Evolutionary conservation across 2,113 vertebrate genomes (phyloP).

Genomic region (Lepus timidus): DNA sequence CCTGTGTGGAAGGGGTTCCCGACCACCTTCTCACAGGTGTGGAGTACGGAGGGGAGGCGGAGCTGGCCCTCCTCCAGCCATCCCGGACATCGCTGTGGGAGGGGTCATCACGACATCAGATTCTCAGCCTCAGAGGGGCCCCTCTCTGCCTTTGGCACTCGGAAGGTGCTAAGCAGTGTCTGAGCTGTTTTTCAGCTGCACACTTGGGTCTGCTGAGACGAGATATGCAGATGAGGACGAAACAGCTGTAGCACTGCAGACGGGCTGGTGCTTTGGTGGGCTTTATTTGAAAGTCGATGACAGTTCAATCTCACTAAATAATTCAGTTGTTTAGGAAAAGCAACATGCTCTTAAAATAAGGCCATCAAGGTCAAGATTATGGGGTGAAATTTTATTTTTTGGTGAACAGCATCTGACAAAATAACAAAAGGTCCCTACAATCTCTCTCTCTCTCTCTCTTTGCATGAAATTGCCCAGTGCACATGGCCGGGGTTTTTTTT

Average conservation of each 20-base stretch:
- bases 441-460: slow-evolving; percentile 19
- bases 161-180: slow-evolving; percentile 64
- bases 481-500: slow-evolving; percentile 47
- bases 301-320: slow-evolving; percentile 77
- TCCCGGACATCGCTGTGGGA: neutral
- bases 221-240: slow-evolving; percentile 69
- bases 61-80: neutral
- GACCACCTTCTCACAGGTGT: neutral
- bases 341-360: slow-evolving; percentile 76
- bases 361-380: slow-evolving; percentile 80
- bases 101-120: neutral
- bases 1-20: neutral
- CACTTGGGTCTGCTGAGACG: slow-evolving; percentile 60
- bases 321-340: slow-evolving; percentile 77
- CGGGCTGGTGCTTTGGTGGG: slow-evolving; percentile 68
- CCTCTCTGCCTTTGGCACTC: slow-evolving; percentile 2
- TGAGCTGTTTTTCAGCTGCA: slow-evolving; percentile 48
- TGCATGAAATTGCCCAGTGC: slow-evolving; percentile 63
- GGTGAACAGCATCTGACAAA: slow-evolving; percentile 20
- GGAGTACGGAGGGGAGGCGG: neutral
- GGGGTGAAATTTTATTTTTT: slow-evolving; percentile 48
- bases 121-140: slow-evolving; percentile 10
- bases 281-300: slow-evolving; percentile 78
- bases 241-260: slow-evolving; percentile 29
- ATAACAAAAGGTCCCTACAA: slow-evolving; percentile 54